These are phyloP conservation scores for Neomonachus schauinslandi DNA, from an alignment of 2,113 vertebrate genomes.

Conservation along the genomic window DNA sequence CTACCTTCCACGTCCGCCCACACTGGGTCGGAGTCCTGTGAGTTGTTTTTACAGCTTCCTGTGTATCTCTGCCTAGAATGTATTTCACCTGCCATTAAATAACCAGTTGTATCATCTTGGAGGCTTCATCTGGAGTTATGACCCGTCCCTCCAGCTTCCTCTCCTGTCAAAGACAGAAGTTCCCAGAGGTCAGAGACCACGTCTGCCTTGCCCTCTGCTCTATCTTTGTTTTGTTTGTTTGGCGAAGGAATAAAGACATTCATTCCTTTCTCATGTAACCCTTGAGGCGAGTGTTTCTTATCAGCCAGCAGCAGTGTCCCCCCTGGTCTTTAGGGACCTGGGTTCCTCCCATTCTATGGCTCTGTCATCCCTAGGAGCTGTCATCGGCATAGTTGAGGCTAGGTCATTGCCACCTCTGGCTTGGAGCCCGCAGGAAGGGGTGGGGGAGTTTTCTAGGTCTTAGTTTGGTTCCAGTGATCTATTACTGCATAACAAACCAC, in stretches of 20 bases:
- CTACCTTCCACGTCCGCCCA: not conserved
- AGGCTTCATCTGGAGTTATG: not conserved
- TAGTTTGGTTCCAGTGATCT: not conserved
- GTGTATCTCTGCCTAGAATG: not conserved
- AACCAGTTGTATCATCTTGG: not conserved
- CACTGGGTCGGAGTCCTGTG: not conserved
- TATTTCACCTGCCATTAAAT: not conserved
- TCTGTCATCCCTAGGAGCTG: not conserved
- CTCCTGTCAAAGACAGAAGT: not conserved
- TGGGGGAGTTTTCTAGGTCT: not conserved
- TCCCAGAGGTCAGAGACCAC: not conserved
- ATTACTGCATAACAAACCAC: not conserved
- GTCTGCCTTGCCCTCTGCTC: not conserved
- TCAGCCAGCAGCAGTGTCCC: not conserved
- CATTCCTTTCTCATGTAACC: not conserved
- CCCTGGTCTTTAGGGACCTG: too few relatives aligned
- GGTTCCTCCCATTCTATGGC: not conserved
- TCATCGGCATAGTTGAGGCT: not conserved
- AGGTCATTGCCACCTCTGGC: not conserved
- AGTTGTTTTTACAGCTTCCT: not conserved
- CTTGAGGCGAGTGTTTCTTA: not conserved
- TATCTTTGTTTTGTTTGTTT: not conserved
- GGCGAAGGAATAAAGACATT: not conserved
- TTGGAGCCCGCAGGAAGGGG: not conserved
- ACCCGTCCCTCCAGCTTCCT: not conserved